Evolutionary conservation across 2,797 vertebrate genomes (phyloP), one percentile per base, ranked within the genome.

Genomic region (Lagocephalus sceleratus): DNA sequence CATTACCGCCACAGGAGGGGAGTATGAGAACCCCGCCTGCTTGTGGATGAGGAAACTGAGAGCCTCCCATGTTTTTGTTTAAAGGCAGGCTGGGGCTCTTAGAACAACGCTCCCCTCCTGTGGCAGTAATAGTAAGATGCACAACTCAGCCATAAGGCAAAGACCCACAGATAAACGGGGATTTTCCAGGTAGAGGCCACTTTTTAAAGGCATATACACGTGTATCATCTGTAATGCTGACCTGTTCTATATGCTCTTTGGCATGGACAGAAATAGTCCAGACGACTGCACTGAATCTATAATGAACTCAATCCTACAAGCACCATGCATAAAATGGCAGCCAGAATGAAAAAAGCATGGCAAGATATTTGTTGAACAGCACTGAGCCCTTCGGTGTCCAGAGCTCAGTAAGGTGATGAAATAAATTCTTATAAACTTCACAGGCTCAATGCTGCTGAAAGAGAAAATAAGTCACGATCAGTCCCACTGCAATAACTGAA

Each of bases 61-160:
- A 63, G 64, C 66, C 73, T 60, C 47, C 64, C 54, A 48, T 81
- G 58, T 71, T 65, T 65, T 60, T 74, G 52, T 62, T 20, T 35
- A 55, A 56, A 63, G 48, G 57, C 52, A 75, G 54, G 57, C 50
- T 35, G 66, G 63, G 75, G 74, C 77, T 78, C 48, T 66, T 73
- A 83, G 86, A 79, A 66, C 84, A 87, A 88, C 76, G 88, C 78
- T 80, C 82, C 88, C 88, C 87, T 88, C 88, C 81, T 88, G 88
- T 88, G 88, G 88, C 71, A 81, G 73, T 77, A 78, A 56, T 78
- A 82, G 84, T 85, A 81, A 86, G 84, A 81, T 88, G 76, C 86
- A 88, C 73, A 67, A 79, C 68, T 67, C 6, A 35, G 14, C 32
- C 32, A 17, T 44, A 54, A 59, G 78, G 11, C 14, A 12, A 14